A percentile compares a stretch with the other conserved stretches of the same genome.
Evolutionary conservation across 2,113 vertebrate species (phyloP).

Genomic region (Muscicapa adusta): DNA sequence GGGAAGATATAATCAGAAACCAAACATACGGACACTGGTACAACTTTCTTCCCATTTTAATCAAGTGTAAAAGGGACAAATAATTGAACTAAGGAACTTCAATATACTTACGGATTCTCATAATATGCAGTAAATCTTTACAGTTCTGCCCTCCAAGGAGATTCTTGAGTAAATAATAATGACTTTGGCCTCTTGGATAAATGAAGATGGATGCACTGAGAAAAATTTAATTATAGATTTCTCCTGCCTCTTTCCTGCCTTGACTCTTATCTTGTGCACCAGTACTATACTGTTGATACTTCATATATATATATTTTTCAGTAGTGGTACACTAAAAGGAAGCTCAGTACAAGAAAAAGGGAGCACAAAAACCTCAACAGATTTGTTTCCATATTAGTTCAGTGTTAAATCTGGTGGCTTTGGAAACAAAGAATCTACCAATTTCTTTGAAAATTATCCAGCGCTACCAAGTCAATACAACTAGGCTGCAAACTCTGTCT

Average conservation of each 20-base stretch:
- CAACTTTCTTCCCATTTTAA: conserved; percentile 11
- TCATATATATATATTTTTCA: background rate
- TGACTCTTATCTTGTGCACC: background rate
- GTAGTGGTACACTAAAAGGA: background rate
- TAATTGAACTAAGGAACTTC: conserved; percentile 25
- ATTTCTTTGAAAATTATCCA: background rate
- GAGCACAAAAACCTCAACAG: background rate
- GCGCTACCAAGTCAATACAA: background rate
- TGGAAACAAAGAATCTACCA: background rate
- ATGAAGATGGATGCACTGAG: conserved; percentile 55
- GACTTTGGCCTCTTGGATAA: conserved; percentile 37
- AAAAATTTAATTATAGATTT: conserved; percentile 59
- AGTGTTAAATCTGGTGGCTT: background rate
- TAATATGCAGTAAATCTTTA: conserved; percentile 56
- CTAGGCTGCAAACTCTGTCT: background rate
- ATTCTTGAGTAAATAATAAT: conserved; percentile 63
- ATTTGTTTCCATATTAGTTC: background rate
- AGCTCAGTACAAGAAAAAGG: background rate
- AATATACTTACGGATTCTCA: conserved; percentile 18
- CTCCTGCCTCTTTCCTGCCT: background rate
- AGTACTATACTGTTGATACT: background rate
- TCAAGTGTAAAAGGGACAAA: conserved; percentile 2
- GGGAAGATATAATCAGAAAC: background rate
- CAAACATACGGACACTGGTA: background rate
- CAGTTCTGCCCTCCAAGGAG: conserved; percentile 24